Conservation (phyloP, 2,797 vertebrate species). For the Ceryle rudis region DNA sequence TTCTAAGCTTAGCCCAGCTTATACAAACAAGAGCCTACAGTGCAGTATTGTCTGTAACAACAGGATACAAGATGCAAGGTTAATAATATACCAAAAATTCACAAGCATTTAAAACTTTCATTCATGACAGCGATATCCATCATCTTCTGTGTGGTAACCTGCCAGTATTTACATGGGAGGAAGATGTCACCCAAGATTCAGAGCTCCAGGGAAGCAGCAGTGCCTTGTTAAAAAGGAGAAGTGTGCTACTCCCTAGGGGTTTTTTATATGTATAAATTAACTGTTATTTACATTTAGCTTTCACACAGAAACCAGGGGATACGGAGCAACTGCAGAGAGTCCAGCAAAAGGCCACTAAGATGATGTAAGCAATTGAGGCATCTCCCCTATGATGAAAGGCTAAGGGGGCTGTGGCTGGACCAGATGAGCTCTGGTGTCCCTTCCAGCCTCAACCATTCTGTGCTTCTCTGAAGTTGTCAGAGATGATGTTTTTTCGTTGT, state of each 20-base stretch:
- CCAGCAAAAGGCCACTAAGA: not conserved
- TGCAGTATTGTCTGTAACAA: not conserved
- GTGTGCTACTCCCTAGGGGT: not conserved
- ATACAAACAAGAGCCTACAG: not conserved
- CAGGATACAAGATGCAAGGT: not conserved
- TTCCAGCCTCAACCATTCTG: not conserved
- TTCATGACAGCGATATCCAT: not conserved
- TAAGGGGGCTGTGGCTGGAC: not conserved
- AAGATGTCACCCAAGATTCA: not conserved
- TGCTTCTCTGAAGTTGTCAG: not conserved
- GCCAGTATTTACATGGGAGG: not conserved
- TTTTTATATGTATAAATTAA: not conserved
- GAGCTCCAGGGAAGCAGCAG: not conserved
- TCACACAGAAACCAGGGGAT: not conserved
- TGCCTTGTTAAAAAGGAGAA: not conserved
- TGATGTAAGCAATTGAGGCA: not conserved
- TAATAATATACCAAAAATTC: not conserved
- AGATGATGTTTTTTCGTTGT: not conserved
- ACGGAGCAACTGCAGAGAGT: not conserved
- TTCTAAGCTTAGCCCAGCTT: not conserved
- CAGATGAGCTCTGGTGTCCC: not conserved
- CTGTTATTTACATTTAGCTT: not conserved
- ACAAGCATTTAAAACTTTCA: not conserved
- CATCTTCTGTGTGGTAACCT: not conserved
- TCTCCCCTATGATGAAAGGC: not conserved